Conservation (phyloP, 1,140 invertebrate species). For the Apis laboriosa region DNA sequence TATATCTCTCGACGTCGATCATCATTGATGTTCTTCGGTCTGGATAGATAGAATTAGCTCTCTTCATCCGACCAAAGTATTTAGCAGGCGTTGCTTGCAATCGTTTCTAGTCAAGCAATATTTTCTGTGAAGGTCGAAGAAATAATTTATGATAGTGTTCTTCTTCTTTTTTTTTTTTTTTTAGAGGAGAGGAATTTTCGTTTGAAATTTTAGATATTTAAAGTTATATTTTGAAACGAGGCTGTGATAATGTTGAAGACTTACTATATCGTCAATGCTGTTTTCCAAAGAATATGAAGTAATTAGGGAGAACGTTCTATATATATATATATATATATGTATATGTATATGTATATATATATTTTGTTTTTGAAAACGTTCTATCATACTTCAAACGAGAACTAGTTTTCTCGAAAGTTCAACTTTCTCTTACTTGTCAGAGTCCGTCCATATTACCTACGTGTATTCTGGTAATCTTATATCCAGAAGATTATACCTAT, state of each 20-base stretch:
- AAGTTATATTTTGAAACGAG: constrained; percentile 51
- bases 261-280: constrained; percentile 44
- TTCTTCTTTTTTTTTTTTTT: neutral
- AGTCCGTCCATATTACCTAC: constrained; percentile 37
- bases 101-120: constrained; percentile 65
- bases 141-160: constrained; percentile 16
- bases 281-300: constrained; percentile 2
- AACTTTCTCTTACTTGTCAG: constrained; percentile 33
- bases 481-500: constrained; percentile 23
- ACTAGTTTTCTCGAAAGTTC: neutral
- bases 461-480: constrained; percentile 46
- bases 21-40: constrained; percentile 15
- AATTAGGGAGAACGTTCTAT: constrained; percentile 8
- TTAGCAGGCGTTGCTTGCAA: constrained; percentile 23
- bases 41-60: constrained; percentile 24
- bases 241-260: constrained; percentile 66
- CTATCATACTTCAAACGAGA: neutral
- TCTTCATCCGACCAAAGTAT: constrained; percentile 33
- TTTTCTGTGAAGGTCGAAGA: constrained; percentile 49
- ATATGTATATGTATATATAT: neutral
- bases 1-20: constrained; percentile 39
- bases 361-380: constrained; percentile 16
- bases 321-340: neutral
- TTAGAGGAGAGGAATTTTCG: constrained; percentile 35
- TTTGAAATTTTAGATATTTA: constrained; percentile 30